Conservation (phyloP, 2,888 invertebrate species). For the Leptodirus hochenwartii region DNA sequence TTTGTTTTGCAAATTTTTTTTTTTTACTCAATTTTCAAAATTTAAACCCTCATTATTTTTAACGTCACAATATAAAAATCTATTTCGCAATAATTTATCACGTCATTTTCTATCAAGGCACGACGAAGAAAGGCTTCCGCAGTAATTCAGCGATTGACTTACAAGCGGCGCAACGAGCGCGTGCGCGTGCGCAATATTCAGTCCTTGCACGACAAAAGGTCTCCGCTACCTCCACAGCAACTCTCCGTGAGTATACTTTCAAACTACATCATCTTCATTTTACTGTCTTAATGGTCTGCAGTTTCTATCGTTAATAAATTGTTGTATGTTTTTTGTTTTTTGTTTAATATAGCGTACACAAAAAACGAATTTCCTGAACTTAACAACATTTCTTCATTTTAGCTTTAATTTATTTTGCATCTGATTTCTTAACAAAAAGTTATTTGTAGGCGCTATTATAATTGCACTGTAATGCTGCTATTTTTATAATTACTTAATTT, state of each 20-base stretch:
- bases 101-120: slow-evolving; percentile 6
- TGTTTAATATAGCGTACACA: slow-evolving; percentile 1
- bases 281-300: too few species aligned
- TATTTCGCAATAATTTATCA: background rate
- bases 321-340: slow-evolving; percentile 10
- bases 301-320: too few species aligned
- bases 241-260: slow-evolving; percentile 50
- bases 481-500: too few species aligned
- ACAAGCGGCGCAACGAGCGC: slow-evolving; percentile 76
- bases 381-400: too few species aligned
- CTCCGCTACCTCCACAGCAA: slow-evolving; percentile 39
- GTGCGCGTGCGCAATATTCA: slow-evolving; percentile 66
- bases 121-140: slow-evolving; percentile 37
- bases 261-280: too few species aligned
- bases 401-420: too few species aligned
- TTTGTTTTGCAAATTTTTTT: slow-evolving; percentile 3
- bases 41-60: background rate
- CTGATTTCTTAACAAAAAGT: too few species aligned
- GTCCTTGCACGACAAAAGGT: slow-evolving; percentile 61
- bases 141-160: slow-evolving; percentile 90
- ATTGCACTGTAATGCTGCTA: too few species aligned
- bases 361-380: too few species aligned
- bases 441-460: too few species aligned
- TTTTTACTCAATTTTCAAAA: slow-evolving; percentile 4
- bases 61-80: slow-evolving; percentile 3